Evolutionary conservation across 2,113 vertebrate species (phyloP).

Genomic region (Ammodytes dubius): DNA sequence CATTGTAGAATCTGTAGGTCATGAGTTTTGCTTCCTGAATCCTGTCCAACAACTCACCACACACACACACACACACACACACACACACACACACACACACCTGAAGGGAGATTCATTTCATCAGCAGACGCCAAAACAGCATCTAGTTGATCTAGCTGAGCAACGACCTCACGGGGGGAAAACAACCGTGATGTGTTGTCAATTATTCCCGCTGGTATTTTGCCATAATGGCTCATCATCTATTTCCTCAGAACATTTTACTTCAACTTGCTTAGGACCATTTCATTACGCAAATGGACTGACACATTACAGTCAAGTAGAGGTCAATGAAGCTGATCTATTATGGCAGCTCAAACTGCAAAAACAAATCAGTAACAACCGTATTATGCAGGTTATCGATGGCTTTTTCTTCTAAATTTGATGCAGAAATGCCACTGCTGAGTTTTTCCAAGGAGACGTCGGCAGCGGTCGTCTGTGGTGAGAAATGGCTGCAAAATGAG

Average conservation of each 20-base stretch:
- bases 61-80: too few species aligned
- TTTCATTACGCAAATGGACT: conserved; percentile 48
- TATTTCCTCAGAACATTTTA: conserved; percentile 40
- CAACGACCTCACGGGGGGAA: conserved; percentile 30
- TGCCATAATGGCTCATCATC: conserved; percentile 46
- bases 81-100: too few species aligned
- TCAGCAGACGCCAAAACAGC: conserved; percentile 11
- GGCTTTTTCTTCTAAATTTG: conserved; percentile 22
- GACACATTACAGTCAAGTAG: conserved; percentile 40
- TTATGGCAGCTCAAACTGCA: neutral
- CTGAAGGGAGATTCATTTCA: conserved; percentile 28
- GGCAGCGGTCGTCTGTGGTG: neutral
- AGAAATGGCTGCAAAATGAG: conserved; percentile 47
- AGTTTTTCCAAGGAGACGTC: conserved; percentile 31
- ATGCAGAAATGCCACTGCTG: conserved; percentile 23
- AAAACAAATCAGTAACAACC: conserved; percentile 27
- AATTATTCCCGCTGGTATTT: conserved; percentile 42
- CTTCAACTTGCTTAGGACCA: conserved; percentile 21
- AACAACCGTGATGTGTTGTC: conserved; percentile 39
- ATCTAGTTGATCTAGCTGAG: conserved; percentile 28
- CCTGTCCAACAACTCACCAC: neutral
- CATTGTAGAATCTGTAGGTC: neutral
- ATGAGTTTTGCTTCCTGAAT: conserved; percentile 39
- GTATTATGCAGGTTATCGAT: neutral
- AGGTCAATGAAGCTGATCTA: conserved; percentile 30